Percentiles rank a stretch among this genome's conserved stretches.
Conservation (phyloP, 2,888 invertebrate species). For the Heliconius ismenius region DNA sequence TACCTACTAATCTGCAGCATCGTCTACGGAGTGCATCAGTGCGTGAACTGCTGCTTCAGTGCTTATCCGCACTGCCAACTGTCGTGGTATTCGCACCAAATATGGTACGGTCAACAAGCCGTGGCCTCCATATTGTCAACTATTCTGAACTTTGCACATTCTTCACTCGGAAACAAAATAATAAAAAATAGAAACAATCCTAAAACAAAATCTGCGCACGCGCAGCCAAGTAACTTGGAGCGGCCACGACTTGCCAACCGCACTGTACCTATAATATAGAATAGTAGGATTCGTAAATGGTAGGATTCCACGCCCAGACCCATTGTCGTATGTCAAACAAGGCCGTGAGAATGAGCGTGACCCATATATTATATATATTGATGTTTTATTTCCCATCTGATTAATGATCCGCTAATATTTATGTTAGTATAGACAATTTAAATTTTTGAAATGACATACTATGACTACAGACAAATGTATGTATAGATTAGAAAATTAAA, state of each 20-base stretch:
- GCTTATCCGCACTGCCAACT: constrained; percentile 60
- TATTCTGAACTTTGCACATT: too few species aligned
- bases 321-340: constrained; percentile 50
- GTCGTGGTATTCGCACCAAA: constrained; percentile 69
- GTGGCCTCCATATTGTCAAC: rapidly evolving
- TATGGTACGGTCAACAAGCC: constrained; percentile 53
- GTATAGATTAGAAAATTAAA: too few species aligned
- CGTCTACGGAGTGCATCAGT: constrained; percentile 48
- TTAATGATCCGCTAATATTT: constrained; percentile 23
- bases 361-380: constrained; percentile 52
- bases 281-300: constrained; percentile 51
- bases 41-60: constrained; percentile 50
- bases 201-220: neutral
- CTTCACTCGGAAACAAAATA: neutral
- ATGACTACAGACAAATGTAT: too few species aligned
- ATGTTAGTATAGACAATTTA: neutral
- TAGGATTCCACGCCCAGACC: constrained; percentile 45
- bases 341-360: constrained; percentile 64
- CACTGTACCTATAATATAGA: constrained; percentile 16
- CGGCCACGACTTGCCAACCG: neutral
- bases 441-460: neutral
- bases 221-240: neutral
- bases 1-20: constrained; percentile 36
- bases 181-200: neutral
- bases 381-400: constrained; percentile 23